Evolutionary conservation across 1,140 invertebrate genomes (phyloP).

Genomic region (Halesus radiatus): DNA sequence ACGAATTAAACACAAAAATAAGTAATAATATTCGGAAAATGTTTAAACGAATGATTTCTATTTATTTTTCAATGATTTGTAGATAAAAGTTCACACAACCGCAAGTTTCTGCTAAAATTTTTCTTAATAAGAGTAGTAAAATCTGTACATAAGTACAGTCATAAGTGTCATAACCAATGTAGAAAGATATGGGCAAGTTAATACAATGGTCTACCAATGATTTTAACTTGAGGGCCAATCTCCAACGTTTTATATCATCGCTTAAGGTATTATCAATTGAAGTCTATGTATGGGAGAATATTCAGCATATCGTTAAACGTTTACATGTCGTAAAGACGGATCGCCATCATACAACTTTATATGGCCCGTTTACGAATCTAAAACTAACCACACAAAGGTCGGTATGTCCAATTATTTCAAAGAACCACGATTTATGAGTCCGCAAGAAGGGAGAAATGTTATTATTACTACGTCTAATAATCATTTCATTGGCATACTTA

Average conservation of each 20-base stretch:
- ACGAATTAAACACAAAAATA: too few relatives aligned
- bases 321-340: conserved; percentile 47
- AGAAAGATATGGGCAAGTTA: too few relatives aligned
- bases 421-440: background rate
- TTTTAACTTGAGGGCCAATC: background rate
- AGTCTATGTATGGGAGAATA: conserved; percentile 10
- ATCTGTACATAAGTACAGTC: too few relatives aligned
- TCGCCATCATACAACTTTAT: conserved; percentile 38
- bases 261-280: background rate
- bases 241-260: background rate
- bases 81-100: too few relatives aligned
- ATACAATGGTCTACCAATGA: background rate
- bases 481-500: conserved; percentile 25
- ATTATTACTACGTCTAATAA: background rate
- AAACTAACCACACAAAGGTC: conserved; percentile 36
- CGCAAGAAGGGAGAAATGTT: background rate
- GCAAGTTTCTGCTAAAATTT: too few relatives aligned
- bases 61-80: too few relatives aligned
- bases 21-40: too few relatives aligned
- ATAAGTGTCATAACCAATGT: too few relatives aligned
- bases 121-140: too few relatives aligned
- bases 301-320: conserved; percentile 44
- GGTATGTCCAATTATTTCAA: conserved; percentile 27
- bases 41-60: too few relatives aligned
- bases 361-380: conserved; percentile 35